Conservation (phyloP, 2,797 vertebrate species). For the Pangasius macronema region DNA sequence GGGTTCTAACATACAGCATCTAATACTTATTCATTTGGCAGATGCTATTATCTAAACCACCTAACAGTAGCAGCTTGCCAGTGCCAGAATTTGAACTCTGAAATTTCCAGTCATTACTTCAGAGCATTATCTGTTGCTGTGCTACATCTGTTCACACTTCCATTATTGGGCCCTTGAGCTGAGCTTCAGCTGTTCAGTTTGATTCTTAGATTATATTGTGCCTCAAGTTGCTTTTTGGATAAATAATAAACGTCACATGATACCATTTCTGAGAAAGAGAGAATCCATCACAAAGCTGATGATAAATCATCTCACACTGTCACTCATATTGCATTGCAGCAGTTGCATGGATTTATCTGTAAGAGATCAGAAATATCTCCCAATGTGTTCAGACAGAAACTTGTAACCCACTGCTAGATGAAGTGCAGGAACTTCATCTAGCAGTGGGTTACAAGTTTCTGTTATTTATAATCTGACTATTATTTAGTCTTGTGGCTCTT, state of each 20-base stretch:
- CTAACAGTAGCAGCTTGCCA: neutral
- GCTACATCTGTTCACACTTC: slow-evolving; percentile 18
- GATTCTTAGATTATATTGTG: neutral
- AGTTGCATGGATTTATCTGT: neutral
- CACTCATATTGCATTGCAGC: neutral
- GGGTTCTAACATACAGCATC: neutral
- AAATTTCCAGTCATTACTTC: neutral
- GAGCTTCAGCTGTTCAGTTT: slow-evolving; percentile 3
- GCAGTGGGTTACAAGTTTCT: no score
- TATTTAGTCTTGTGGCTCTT: neutral
- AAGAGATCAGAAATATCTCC: neutral
- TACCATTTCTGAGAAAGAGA: neutral
- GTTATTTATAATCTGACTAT: no score
- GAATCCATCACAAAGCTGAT: neutral
- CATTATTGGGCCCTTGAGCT: slow-evolving; percentile 18
- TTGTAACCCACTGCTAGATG: neutral
- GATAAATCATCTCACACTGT: slow-evolving; percentile 1
- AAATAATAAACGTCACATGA: neutral
- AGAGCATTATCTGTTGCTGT: neutral
- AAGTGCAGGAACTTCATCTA: neutral
- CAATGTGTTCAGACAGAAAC: neutral
- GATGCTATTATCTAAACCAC: neutral
- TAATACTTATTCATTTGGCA: neutral
- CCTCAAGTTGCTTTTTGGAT: neutral
- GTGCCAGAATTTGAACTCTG: neutral